Base-by-base conservation (phyloP, 2,888 invertebrate species). In the Podotricha telesiphe region DNA sequence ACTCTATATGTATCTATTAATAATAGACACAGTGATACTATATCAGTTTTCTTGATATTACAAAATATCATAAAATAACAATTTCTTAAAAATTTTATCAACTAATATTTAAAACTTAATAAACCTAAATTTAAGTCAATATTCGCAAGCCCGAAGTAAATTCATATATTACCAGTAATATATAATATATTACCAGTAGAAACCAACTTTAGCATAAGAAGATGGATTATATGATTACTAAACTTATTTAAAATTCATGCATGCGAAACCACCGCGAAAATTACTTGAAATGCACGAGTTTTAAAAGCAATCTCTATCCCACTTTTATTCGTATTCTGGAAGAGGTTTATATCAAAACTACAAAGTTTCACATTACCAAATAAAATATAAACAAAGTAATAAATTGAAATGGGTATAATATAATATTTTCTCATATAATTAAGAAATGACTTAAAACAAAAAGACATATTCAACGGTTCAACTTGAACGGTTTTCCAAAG, bases 281-380 rank as follows among this genome's bases (percentile, higher is more conserved):
- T 63, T 22, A 63, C 63, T 51, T 22, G 15, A 51, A 50, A 63
- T 63, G 50, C 50, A 42, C n/a, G 51, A 63, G 51, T 51, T 63
- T 63, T 63, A 63, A 63, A 63, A 63, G 63, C 51, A 50, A 63
- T 63, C 50, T 50, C 51, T 40, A 63, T 50, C 40, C 50, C 40
- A 63, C 20, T 63, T 63, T 63, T 51, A 63, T 51, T 51, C 51
- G 40, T 63, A 63, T 62, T 62, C 62, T 48, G 34, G 13, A 62
- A 62, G 48, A 62, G 62, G 62, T 62, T 62, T 59, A 59, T 59
- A 20, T 45, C 17, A 42, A 45, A 22, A 59, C 59, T 45, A 59
- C 59, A 59, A 59, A 59, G 59, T 59, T 59, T 42, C 59, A 59
- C 28, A 45, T 59, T 42, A 59, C 58, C 17, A 59, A 45, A 59